phyloP scores from a whole-genome alignment of 2,888 invertebrate species.

The Marronus borbonicus region DNA sequence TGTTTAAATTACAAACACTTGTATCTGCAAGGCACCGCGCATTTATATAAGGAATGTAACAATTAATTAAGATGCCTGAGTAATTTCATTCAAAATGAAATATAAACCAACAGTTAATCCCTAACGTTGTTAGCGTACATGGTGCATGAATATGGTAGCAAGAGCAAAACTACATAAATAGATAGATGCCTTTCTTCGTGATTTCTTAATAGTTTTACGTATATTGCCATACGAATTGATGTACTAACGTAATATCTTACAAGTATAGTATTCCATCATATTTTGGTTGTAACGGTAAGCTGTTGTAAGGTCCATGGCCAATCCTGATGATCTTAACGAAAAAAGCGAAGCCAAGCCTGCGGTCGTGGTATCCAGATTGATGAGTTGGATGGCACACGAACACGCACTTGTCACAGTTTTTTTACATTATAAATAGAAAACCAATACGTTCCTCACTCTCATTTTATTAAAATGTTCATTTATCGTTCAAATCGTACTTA shows the following conservation, averaged over 20 bases:
- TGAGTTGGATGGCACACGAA: slow-evolving; percentile 58
- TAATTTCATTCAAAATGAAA: too few species aligned
- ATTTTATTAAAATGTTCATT: slow-evolving; percentile 50
- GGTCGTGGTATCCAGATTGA: slow-evolving; percentile 77
- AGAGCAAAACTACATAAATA: too few species aligned
- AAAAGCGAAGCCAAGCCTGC: slow-evolving; percentile 78
- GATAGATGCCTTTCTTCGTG: too few species aligned
- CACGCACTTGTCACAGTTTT: slow-evolving; percentile 53
- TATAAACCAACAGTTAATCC: too few species aligned
- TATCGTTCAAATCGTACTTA: slow-evolving; percentile 46
- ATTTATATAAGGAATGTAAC: too few species aligned
- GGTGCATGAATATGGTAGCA: too few species aligned
- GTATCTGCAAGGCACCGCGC: too few species aligned
- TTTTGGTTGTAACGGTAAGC: slow-evolving; percentile 97
- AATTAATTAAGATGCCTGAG: too few species aligned
- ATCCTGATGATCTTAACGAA: slow-evolving; percentile 77
- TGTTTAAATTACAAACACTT: too few species aligned
- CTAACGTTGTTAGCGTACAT: too few species aligned
- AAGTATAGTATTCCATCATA: slow-evolving; percentile 99
- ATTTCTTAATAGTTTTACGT: neutral
- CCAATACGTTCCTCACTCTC: slow-evolving; percentile 6
- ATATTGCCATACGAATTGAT: neutral
- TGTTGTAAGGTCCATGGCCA: slow-evolving; percentile 91
- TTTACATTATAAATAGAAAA: slow-evolving; percentile 25
- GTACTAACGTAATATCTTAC: slow-evolving; percentile 74